Percentiles rank a stretch among this genome's conserved stretches.
Evolutionary conservation across 2,113 vertebrate genomes (phyloP).

Genomic region (Tachysurus vachellii): DNA sequence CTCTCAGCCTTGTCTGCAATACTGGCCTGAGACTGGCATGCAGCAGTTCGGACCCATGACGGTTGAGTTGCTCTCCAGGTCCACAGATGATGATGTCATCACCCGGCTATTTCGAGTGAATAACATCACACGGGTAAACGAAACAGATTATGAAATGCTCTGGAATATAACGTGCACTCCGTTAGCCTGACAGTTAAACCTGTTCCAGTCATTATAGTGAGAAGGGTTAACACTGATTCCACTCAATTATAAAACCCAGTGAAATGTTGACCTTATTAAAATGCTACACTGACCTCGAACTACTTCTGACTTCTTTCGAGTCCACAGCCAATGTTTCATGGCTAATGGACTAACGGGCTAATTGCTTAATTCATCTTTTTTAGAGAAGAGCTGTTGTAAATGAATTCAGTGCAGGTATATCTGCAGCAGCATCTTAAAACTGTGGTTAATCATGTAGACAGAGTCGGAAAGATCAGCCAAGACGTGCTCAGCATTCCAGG

Average conservation of each 20-base stretch:
- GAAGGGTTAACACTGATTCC: background rate
- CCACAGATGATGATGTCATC: slow-evolving; percentile 85
- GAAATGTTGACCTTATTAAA: slow-evolving; percentile 38
- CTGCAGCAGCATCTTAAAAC: slow-evolving; percentile 16
- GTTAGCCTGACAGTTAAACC: slow-evolving; percentile 8
- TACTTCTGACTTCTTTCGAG: slow-evolving; percentile 6
- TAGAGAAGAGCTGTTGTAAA: background rate
- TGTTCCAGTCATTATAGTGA: background rate
- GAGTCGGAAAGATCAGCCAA: background rate
- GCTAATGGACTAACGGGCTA: slow-evolving; percentile 44
- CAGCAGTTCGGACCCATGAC: slow-evolving; percentile 94
- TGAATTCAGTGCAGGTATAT: slow-evolving; percentile 28
- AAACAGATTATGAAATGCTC: no score
- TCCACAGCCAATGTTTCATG: slow-evolving; percentile 24
- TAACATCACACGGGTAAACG: slow-evolving; percentile 88
- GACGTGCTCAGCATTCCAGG: background rate
- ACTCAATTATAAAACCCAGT: slow-evolving; percentile 35
- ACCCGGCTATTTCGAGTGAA: slow-evolving; percentile 91
- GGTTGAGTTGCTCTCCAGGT: slow-evolving; percentile 87
- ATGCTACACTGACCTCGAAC: slow-evolving; percentile 3
- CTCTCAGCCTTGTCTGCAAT: slow-evolving; percentile 80
- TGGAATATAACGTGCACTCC: background rate
- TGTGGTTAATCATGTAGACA: slow-evolving; percentile 22
- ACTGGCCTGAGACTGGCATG: slow-evolving; percentile 92
- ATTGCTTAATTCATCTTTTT: slow-evolving; percentile 45